phyloP scores from a whole-genome alignment of 2,113 vertebrate genomes.

The Petrocephalus microphthalmus region DNA sequence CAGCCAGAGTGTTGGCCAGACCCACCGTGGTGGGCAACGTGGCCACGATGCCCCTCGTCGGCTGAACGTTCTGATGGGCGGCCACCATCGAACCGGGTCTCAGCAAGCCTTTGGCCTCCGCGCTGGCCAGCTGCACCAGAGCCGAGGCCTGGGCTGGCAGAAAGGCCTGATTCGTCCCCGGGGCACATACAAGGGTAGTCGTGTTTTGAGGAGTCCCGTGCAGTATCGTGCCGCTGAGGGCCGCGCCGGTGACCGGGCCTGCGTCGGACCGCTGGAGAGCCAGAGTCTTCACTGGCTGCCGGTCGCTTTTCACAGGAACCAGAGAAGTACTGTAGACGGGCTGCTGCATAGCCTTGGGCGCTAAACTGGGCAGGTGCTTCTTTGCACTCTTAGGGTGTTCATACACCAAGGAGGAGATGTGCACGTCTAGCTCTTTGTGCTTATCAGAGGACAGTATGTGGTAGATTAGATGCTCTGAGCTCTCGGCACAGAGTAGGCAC shows the following conservation, averaged over 20 bases:
- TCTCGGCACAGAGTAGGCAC: conserved; percentile 71
- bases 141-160: conserved; percentile 64
- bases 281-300: conserved; percentile 35
- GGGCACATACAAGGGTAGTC: conserved; percentile 49
- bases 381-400: conserved; percentile 58
- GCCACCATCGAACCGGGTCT: conserved; percentile 56
- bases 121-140: conserved; percentile 64
- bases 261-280: conserved; percentile 37
- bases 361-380: conserved; percentile 56
- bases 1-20: conserved; percentile 41
- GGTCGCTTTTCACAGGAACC: conserved; percentile 31
- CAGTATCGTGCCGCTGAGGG: conserved; percentile 27
- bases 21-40: conserved; percentile 15
- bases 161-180: conserved; percentile 51
- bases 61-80: conserved; percentile 46
- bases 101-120: conserved; percentile 63
- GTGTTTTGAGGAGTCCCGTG: conserved; percentile 45
- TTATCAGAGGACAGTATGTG: conserved; percentile 80
- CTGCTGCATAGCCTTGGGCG: conserved; percentile 54
- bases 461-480: conserved; percentile 79
- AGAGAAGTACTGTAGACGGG: conserved; percentile 22
- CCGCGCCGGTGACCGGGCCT: conserved; percentile 24
- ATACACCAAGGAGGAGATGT: conserved; percentile 74
- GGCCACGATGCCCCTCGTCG: conserved; percentile 33
- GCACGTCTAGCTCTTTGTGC: conserved; percentile 76